Conservation (phyloP, 1,140 invertebrate genomes). For the Pachyrhynchus sulphureomaculatus region DNA sequence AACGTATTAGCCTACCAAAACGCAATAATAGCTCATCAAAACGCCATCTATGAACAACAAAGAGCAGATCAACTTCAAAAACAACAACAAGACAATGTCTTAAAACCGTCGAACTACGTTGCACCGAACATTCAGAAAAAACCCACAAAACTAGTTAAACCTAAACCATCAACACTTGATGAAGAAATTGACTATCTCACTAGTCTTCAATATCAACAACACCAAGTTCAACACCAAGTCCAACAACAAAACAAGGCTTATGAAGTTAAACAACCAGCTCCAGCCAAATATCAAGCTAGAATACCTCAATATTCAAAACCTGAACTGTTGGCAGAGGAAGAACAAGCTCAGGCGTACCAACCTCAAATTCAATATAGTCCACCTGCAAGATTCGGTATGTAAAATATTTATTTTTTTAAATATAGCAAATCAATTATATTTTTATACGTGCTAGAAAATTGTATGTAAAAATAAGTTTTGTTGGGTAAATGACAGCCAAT, state of each 20-base stretch:
- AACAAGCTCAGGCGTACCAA: slow-evolving; percentile 3
- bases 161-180: background rate
- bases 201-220: slow-evolving; percentile 3
- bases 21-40: slow-evolving; percentile 11
- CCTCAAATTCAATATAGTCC: background rate
- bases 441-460: too few relatives aligned
- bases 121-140: background rate
- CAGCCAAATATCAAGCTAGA: slow-evolving; percentile 17
- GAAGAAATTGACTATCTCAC: slow-evolving; percentile 5
- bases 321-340: background rate
- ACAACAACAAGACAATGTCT: background rate
- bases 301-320: background rate
- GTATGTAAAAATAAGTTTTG: too few relatives aligned
- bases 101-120: background rate
- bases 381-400: background rate
- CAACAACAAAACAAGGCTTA: background rate
- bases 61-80: slow-evolving; percentile 7
- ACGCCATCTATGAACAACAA: slow-evolving; percentile 21
- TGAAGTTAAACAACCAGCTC: slow-evolving; percentile 1
- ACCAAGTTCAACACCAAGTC: background rate
- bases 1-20: slow-evolving; percentile 22
- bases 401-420: background rate
- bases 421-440: too few relatives aligned
- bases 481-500: too few relatives aligned
- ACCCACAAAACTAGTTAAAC: background rate